phyloP scores from a whole-genome alignment of 2,888 invertebrate species.

The Drosophila nr. fundita region DNA sequence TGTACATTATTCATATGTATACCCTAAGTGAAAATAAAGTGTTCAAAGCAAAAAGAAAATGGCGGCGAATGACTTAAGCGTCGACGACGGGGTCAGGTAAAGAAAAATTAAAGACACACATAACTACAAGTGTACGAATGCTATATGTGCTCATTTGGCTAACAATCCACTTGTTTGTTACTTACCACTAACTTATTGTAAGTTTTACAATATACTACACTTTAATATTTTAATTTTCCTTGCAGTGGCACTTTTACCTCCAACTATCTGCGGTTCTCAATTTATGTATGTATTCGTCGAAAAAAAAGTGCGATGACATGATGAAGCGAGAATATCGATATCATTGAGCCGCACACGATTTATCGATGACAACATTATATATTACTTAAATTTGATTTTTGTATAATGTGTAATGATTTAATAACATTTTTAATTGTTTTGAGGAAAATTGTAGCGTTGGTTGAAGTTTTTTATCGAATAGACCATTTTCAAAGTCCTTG shows the following conservation, averaged over 20 bases:
- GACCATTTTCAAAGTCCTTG: background rate
- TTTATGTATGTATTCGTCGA: conserved; percentile 53
- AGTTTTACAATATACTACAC: conserved; percentile 9
- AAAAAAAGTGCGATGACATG: conserved; percentile 35
- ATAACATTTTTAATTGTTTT: background rate
- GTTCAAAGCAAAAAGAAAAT: conserved; percentile 47
- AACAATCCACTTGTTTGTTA: background rate
- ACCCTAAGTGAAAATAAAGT: conserved; percentile 26
- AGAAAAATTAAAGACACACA: conserved; percentile 2
- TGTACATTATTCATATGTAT: background rate
- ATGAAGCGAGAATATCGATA: conserved; percentile 38
- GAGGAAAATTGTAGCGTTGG: no score
- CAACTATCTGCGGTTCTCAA: conserved; percentile 42
- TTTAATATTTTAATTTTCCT: conserved; percentile 11
- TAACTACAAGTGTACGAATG: background rate
- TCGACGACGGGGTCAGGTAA: conserved; percentile 11
- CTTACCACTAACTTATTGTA: conserved; percentile 46
- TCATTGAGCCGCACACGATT: background rate
- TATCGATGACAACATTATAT: conserved; percentile 16
- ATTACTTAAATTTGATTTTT: background rate
- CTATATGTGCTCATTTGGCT: background rate
- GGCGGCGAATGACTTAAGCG: conserved; percentile 43
- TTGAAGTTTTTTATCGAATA: background rate
- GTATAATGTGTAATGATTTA: background rate
- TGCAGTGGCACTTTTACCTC: conserved; percentile 15